These are phyloP conservation scores for Rallus crepitans DNA, from an alignment of 2,797 vertebrate species.

Conservation along the genomic window DNA sequence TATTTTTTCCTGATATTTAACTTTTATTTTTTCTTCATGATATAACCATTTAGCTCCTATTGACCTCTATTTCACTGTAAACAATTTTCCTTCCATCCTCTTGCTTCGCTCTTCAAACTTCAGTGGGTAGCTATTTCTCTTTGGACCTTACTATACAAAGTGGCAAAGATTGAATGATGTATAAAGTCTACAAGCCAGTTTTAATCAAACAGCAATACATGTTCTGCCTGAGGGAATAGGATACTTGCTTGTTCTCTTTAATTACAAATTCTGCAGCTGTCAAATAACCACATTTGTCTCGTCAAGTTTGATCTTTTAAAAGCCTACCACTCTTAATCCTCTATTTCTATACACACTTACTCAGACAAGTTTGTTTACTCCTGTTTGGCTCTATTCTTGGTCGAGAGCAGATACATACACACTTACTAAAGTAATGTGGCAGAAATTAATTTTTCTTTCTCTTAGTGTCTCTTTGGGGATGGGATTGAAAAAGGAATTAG, in stretches of 20 bases:
- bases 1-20: background rate
- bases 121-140: background rate
- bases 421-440: background rate
- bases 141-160: background rate
- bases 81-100: background rate
- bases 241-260: slow-evolving; percentile 10
- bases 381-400: background rate
- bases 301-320: slow-evolving; percentile 21
- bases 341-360: background rate
- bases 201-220: slow-evolving; percentile 8
- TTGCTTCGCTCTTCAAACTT: background rate
- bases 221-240: background rate
- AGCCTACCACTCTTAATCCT: background rate
- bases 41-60: background rate
- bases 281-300: slow-evolving; percentile 11
- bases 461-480: background rate
- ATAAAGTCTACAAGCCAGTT: background rate
- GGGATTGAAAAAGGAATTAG: background rate
- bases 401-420: background rate
- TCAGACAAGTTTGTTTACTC: background rate
- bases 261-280: slow-evolving; percentile 23
- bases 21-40: background rate
- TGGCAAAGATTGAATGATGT: background rate
- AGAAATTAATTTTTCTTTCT: background rate
- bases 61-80: background rate